phyloP scores from a whole-genome alignment of 2,888 invertebrate species.

The Parthenolecanium corni region DNA sequence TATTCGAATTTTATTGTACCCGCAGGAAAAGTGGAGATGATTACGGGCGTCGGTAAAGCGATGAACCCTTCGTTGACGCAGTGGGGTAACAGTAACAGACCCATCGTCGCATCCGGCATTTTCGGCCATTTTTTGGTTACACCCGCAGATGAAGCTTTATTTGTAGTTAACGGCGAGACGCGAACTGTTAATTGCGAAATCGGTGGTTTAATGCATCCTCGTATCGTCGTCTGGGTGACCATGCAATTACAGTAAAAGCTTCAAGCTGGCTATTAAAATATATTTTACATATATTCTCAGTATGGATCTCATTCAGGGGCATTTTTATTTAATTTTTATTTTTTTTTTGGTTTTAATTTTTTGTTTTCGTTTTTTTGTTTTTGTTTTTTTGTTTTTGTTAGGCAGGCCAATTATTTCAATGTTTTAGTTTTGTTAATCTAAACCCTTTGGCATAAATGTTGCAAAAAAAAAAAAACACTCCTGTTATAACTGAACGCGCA shows the following conservation, averaged over 20 bases:
- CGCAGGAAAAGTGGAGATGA: slow-evolving; percentile 60
- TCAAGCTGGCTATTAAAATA: background rate
- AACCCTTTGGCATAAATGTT: too few relatives aligned
- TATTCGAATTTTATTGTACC: background rate
- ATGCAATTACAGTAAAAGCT: slow-evolving; percentile 45
- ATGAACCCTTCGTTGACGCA: slow-evolving; percentile 45
- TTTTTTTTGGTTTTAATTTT: background rate
- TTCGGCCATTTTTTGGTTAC: slow-evolving; percentile 63
- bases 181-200: slow-evolving; percentile 64
- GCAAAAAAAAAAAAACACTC: too few relatives aligned
- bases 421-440: too few relatives aligned
- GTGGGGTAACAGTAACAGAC: slow-evolving; percentile 55
- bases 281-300: background rate
- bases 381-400: too few relatives aligned
- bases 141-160: slow-evolving; percentile 55
- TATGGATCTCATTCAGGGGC: slow-evolving; percentile 13
- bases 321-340: background rate
- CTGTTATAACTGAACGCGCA: too few relatives aligned
- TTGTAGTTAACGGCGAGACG: slow-evolving; percentile 58
- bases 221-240: slow-evolving; percentile 53
- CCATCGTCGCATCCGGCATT: slow-evolving; percentile 54
- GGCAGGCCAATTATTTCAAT: too few relatives aligned
- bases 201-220: slow-evolving; percentile 53
- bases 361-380: too few relatives aligned
- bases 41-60: slow-evolving; percentile 57